Base-by-base conservation (phyloP, 2,113 vertebrate species). In the Aphyosemion australe region DNA sequence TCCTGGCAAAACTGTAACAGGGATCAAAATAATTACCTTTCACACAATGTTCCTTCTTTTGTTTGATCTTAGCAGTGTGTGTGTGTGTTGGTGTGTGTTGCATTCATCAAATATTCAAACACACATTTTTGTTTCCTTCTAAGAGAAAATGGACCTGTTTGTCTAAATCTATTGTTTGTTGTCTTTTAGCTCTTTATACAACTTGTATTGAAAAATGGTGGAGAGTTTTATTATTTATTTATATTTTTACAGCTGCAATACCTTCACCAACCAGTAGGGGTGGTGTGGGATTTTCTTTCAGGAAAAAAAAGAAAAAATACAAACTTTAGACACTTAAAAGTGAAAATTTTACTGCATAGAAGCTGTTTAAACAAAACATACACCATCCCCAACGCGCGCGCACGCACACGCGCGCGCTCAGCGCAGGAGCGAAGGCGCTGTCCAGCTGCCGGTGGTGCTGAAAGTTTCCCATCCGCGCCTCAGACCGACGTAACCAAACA, bases 401-500 rank as follows among this genome's bases (percentile, higher is more conserved):
- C 26, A 26, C 26, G 5, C 26, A 26, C 26, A 26, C 26, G 5
- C 26, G 7, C 7, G 12, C 14, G 5, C 50, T 15, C 18, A 19
- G 1, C 21, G 49, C 37, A 39, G 37, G 12, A 39, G n/a, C 58
- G 2, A 61, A 50, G 68, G 78, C 72, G 89, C 89, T 89, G 87
- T 90, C 85, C 86, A 54, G 53, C 55, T 16, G 62, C 13, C 43
- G 37, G 11, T 42, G 89, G 60, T 84, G 74, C 86, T 88, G 85
- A 88, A 89, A 87, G 76, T 84, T 84, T 82, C 20, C 51, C 68
- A 51, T 63, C 67, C 61, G 84, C 67, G 90, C 71, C 59, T 69
- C 76, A 81, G 87, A 88, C 78, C 74, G 78, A 85, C 90, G 72
- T 91, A 89, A 88, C 85, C 91, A 76, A 89, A 93, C 92, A 93